Evolutionary conservation across 1,140 invertebrate genomes (phyloP), one percentile per base, ranked within the genome.

Genomic region (Heliconius hermathena): DNA sequence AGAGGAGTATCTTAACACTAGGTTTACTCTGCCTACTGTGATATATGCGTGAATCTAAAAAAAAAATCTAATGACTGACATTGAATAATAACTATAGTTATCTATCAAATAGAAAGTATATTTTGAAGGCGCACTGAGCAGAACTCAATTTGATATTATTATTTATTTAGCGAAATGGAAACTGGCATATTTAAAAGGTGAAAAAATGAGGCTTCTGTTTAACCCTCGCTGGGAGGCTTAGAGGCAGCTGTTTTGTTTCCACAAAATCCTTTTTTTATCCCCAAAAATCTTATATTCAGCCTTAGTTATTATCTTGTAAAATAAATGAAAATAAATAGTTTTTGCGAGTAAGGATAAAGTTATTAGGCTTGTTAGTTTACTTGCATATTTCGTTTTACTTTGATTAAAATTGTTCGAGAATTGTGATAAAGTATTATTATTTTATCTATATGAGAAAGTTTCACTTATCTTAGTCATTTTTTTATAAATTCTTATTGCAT

Each of bases 161-260:
- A 66, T 66, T 29, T 26, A 11, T 29, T 22, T 66, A 66, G 60
- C 60, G 13, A 29, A 29, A 29, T 66, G 13, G 26, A 11, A 66
- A 66, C 60, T 66, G 60, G 26, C 26, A 29, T 66, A 66, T 66
- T 66, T 26, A 66, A 66, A 66, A 66, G 60, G 60, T 66, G 26
- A 66, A 66, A 66, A 66, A 66, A 66, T 66, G 60, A 26, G 60
- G 60, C 4, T 29, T 29, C 22, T 38, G 18, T 72, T 36, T 71
- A 41, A 72, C 71, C 38, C 71, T 38, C 71, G 71, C 36, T 41
- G 71, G 60, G 71, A 71, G 71, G 71, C 71, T 72, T 72, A 72
- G 33, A 36, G 71, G 33, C 71, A 72, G 71, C 38, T 72, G 71
- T n/a, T 72, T 72, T 72, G 71, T 72, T 72, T 72, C 71, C 18